phyloP scores from a whole-genome alignment of 2,113 vertebrate genomes.

The Gnathonemus echidnorhynchus region DNA sequence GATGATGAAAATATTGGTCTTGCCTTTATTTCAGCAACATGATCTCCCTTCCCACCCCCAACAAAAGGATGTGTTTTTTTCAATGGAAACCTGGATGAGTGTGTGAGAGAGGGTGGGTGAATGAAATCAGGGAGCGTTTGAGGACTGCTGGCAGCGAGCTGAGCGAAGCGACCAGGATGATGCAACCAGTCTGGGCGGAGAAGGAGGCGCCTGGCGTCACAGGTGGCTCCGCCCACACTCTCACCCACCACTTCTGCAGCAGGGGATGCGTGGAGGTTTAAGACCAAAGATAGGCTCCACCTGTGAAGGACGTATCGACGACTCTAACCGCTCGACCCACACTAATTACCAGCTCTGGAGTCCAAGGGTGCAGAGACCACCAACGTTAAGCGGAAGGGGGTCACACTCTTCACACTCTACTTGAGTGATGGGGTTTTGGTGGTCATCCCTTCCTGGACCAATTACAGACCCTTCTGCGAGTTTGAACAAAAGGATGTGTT shows the following conservation, averaged over 20 bases:
- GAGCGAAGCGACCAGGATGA: not conserved
- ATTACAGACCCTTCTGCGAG: not conserved
- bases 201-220: not conserved
- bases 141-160: not conserved
- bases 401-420: conserved; percentile 12
- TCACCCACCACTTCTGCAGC: not conserved
- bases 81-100: not conserved
- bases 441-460: not conserved
- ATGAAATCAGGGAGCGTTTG: not conserved
- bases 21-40: not conserved
- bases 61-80: not conserved
- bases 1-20: not conserved
- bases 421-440: conserved; percentile 1
- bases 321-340: not conserved
- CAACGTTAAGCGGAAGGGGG: conserved; percentile 1
- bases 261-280: not conserved
- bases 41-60: not conserved
- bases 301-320: not conserved
- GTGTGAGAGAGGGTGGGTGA: not conserved
- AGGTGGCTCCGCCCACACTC: not conserved
- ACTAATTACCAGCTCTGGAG: not conserved
- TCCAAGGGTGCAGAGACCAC: not conserved
- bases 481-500: not conserved
- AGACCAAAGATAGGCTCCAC: not conserved
- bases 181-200: not conserved